Base-by-base conservation (phyloP, 2,797 vertebrate species). In the Channallabes apus region DNA sequence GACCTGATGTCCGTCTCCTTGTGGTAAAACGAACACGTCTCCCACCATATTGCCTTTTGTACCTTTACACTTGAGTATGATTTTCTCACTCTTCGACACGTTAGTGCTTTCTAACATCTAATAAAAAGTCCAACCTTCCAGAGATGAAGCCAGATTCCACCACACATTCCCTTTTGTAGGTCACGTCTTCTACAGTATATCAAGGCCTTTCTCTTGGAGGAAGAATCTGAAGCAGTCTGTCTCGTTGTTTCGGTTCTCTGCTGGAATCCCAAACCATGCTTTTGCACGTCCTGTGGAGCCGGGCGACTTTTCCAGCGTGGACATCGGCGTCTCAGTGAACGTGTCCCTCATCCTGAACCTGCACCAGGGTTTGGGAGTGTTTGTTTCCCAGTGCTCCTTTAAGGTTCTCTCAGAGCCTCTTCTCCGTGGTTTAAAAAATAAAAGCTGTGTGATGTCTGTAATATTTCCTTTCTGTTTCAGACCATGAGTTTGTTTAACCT, bases 41-140 rank as follows among this genome's bases (percentile, higher is more conserved):
- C 41, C 41, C 41, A 73, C 83, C 90, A 90, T 88, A 77, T 83
- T 61, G 14, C 89, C 88, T 64, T 41, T 77, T 3, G 88, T 91
- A 80, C 87, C 84, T 87, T 90, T 91, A 82, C 90, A 91, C 69
- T 91, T 87, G 24, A 90, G 86, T 46, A 89, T 84, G 17, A 89
- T 46, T 65, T 85, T 88, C 29, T 90, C 76, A 2, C 51, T 77
- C 22, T 0, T 59, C 18, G 82, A 15, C 6, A 12, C 6, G 24
- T 56, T 7, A 7, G 12, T 80, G 51, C 18, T 72, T 61, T 62
- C 62, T 69, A 1, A 24, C 20, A 3, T 86, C 27, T 73, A 86
- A 88, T 77, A 89, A 72, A 75, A 89, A 89, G 71, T 90, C 89
- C 61, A 89, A 27, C 64, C 14, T 83, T 29, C 89, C 90, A 29